Evolutionary conservation across 2,888 invertebrate genomes (phyloP).

Genomic region (Ernsta delagoae): DNA sequence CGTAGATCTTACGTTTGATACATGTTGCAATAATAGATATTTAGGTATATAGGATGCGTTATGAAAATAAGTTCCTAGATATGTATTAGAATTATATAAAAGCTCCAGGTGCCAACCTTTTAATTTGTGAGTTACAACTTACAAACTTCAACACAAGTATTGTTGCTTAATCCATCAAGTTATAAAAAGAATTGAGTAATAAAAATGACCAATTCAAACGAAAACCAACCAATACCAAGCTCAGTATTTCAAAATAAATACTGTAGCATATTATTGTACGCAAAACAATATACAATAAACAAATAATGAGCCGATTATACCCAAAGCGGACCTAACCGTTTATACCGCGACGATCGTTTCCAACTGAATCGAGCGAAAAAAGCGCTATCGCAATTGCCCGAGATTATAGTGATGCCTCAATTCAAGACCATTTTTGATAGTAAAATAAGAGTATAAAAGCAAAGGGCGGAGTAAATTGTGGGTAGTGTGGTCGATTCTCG

Average conservation of each 20-base stretch:
- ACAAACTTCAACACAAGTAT: no score
- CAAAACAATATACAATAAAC: background rate
- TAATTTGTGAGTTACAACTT: no score
- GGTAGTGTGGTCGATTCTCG: conserved; percentile 57
- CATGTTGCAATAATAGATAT: no score
- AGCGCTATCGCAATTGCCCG: conserved; percentile 44
- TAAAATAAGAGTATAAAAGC: conserved; percentile 67
- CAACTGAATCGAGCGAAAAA: conserved; percentile 39
- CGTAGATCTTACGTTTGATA: no score
- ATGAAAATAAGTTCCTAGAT: no score
- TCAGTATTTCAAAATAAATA: background rate
- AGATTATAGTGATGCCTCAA: conserved; percentile 45
- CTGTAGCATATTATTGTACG: background rate
- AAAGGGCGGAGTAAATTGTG: conserved; percentile 72
- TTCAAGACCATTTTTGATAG: conserved; percentile 68
- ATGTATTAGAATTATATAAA: no score
- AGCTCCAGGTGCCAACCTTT: no score
- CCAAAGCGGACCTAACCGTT: conserved; percentile 6
- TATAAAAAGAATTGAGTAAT: background rate
- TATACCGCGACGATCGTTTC: conserved; percentile 46
- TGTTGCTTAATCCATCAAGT: no score
- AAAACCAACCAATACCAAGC: background rate
- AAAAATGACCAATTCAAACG: no score
- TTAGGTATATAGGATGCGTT: no score
- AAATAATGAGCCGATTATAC: conserved; percentile 14